These are phyloP conservation scores for Craniophora ligustri DNA, from an alignment of 2,888 invertebrate species.

Conservation along the genomic window DNA sequence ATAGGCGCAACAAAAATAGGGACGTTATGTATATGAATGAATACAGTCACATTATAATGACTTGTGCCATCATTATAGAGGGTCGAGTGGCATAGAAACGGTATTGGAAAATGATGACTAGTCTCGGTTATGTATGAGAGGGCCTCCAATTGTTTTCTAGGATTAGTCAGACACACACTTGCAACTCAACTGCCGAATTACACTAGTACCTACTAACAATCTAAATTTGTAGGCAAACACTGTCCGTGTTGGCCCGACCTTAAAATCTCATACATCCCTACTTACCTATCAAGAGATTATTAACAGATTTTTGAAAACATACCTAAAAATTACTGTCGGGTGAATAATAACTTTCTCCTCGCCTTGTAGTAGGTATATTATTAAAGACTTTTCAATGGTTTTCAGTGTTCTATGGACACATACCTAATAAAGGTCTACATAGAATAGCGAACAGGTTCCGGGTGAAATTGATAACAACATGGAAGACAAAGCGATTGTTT, in stretches of 20 bases:
- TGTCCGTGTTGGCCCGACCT: no score
- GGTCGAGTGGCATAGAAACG: slow-evolving; percentile 14
- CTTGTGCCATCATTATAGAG: slow-evolving; percentile 20
- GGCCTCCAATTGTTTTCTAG: slow-evolving; percentile 25
- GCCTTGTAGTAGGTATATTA: no score
- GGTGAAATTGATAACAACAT: slow-evolving; percentile 22
- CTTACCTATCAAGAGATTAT: no score
- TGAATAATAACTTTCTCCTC: neutral
- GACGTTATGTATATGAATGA: slow-evolving; percentile 40
- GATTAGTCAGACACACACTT: no score
- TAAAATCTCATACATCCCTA: no score
- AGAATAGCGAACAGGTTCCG: neutral
- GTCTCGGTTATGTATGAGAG: slow-evolving; percentile 1
- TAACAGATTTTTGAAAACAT: no score
- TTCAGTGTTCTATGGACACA: neutral
- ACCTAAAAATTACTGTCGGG: neutral
- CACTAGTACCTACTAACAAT: no score
- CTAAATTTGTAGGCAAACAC: no score
- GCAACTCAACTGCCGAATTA: no score
- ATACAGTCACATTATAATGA: slow-evolving; percentile 41
- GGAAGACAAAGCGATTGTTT: slow-evolving; percentile 43
- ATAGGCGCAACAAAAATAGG: slow-evolving; percentile 52
- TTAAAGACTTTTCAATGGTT: neutral
- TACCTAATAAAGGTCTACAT: slow-evolving; percentile 2
- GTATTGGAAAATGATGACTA: slow-evolving; percentile 27